A percentile compares a stretch with the other conserved stretches of the same genome.
These are phyloP conservation scores for Eidolon dupreanum DNA, from an alignment of 2,797 vertebrate species.

Conservation along the genomic window DNA sequence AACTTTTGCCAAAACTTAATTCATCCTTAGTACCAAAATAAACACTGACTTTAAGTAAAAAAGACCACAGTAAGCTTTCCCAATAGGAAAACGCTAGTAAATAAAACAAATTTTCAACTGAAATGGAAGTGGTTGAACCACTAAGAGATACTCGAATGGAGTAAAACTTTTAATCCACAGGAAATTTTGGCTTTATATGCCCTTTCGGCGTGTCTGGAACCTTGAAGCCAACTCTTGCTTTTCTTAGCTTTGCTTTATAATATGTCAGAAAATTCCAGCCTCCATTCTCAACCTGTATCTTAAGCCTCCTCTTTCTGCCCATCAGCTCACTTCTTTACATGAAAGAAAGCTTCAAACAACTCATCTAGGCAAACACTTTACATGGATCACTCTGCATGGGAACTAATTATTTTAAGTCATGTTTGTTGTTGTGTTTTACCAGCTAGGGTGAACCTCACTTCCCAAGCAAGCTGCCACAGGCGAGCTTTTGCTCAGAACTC, in stretches of 20 bases:
- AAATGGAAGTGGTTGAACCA: not conserved
- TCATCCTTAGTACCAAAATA: constrained; percentile 38
- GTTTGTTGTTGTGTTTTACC: constrained; percentile 52
- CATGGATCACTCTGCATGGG: constrained; percentile 18
- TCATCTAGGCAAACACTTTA: constrained; percentile 22
- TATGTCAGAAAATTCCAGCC: not conserved
- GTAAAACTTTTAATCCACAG: not conserved
- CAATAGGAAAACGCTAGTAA: not conserved
- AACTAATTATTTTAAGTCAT: constrained; percentile 59
- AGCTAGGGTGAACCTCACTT: constrained; percentile 48
- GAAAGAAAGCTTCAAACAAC: constrained; percentile 65
- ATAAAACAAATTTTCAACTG: constrained; percentile 10
- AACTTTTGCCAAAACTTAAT: constrained; percentile 22
- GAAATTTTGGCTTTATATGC: not conserved
- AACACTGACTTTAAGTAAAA: not conserved
- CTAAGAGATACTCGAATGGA: not conserved
- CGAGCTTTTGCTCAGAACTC: constrained; percentile 55
- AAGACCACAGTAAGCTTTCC: not conserved
- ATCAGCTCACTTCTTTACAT: constrained; percentile 61
- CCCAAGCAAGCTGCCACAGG: constrained; percentile 48
- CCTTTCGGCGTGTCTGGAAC: not conserved
- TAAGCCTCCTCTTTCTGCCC: not conserved
- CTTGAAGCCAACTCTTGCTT: not conserved
- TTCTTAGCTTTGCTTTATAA: not conserved
- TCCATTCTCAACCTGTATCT: not conserved